phyloP scores from a whole-genome alignment of 2,797 vertebrate genomes.

The Halcyon smyrnensis region DNA sequence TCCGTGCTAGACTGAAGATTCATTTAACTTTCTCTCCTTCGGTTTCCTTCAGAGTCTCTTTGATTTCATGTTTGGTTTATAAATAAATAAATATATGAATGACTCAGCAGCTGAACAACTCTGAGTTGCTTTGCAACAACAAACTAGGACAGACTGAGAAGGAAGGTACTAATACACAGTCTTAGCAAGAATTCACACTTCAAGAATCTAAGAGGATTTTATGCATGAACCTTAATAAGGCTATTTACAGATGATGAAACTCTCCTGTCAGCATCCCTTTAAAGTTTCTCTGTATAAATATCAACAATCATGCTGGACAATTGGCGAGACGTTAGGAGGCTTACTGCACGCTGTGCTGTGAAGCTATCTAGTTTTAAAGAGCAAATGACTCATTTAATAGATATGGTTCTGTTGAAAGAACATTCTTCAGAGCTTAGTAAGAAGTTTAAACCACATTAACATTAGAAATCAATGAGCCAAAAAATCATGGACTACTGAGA shows the following conservation, averaged over 20 bases:
- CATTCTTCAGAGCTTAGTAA: constrained; percentile 56
- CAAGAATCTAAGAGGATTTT: constrained; percentile 20
- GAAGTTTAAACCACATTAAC: constrained; percentile 60
- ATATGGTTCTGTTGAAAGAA: constrained; percentile 58
- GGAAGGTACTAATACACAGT: not conserved
- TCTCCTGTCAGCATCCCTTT: constrained; percentile 37
- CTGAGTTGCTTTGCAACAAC: not conserved
- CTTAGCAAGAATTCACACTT: not conserved
- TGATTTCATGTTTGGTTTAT: not conserved
- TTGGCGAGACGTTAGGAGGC: not conserved
- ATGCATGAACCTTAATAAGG: constrained; percentile 32
- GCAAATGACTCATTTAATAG: constrained; percentile 65
- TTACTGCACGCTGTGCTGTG: constrained; percentile 42
- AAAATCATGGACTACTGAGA: constrained; percentile 41
- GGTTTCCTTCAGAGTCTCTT: not conserved
- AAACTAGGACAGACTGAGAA: not conserved
- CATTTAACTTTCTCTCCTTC: not conserved
- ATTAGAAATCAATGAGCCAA: constrained; percentile 67
- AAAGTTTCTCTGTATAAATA: constrained; percentile 39
- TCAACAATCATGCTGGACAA: constrained; percentile 54
- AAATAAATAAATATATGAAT: not conserved
- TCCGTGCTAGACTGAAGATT: not conserved
- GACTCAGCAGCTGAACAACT: not conserved
- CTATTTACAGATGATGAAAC: constrained; percentile 38
- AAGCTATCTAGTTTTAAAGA: constrained; percentile 45